Evolutionary conservation across 2,113 vertebrate genomes (phyloP), one percentile per base, ranked within the genome.

Genomic region (Cinclus cinclus): DNA sequence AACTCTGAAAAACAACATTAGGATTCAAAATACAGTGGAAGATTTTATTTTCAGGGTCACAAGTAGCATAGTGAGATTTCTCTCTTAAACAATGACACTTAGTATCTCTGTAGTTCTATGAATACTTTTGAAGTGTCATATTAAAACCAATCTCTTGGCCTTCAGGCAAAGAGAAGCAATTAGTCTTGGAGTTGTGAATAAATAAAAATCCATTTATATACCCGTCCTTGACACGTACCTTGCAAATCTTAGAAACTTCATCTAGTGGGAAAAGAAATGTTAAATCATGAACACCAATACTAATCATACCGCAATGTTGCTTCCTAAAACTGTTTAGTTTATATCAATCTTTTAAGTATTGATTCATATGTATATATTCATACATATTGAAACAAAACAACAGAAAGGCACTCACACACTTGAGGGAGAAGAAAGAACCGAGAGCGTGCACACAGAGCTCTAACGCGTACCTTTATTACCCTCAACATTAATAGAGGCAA

Each of bases 121-220:
- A 98, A 98, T 98, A 98, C 98, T 98, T 98, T 98, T 98, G 98
- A 98, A 98, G 98, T 98, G 97, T 98, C 98, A 97, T 98, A 98
- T 98, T 98, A 98, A 98, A 98, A 98, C 98, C 98, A 98, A 98
- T 98, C 98, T 98, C 97, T 91, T 97, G 98, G 98, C 98, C 98
- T 98, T 97, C 97, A 98, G 98, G 98, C 98, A 98, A 98, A 98
- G 97, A 97, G 98, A 98, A 98, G 98, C 98, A 98, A 98, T 98
- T 98, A 98, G 98, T 98, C 97, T 98, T 98, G 96, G 97, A 98
- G 98, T 98, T 98, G 98, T 98, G 98, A 98, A 98, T 98, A 98
- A 98, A 98, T 98, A 98, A 98, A 98, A 98, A 98, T 98, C 98
- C 98, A 98, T 98, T 98, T 98, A 98, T 98, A 98, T 95, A 98